Base-by-base conservation (phyloP, 2,113 vertebrate species). In the Siniperca chuatsi region DNA sequence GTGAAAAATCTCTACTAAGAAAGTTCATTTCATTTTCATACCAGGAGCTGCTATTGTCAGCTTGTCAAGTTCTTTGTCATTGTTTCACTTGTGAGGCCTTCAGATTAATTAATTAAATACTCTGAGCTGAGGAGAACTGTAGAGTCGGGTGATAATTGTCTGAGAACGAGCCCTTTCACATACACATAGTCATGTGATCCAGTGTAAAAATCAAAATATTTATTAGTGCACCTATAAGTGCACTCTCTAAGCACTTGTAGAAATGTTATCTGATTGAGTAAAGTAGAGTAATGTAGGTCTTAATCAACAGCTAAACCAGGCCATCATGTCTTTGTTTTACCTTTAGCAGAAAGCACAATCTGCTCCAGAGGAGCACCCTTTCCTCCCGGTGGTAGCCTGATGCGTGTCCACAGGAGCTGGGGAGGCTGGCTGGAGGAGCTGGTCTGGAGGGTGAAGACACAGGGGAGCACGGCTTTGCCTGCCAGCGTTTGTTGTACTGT, bases 361-460 rank as follows among this genome's bases (percentile, higher is more conserved):
- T 93, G 29, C 72, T 98, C 97, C 84, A 91, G 74, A 58, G 92
- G 93, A 9, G 95, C 93, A 0, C 77, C 88, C n/a, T 85, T 70
- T 33, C 79, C 91, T 0, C 67, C 66, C 1, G 94, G 95, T 0
- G 96, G 71, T 16, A 23, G 92, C 75, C 91, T 94, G 75, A 96
- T 93, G 42, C 91, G 97, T 89, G 96, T 98, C 98, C 98, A 99
- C 91, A 97, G 96, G 91, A 99, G 89, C 2, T 96, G 96, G 0
- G 97, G 96, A 0, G 91, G 89, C 54, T 81, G 77, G 64, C 25
- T 79, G 0, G 84, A 81, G 67, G 93, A 75, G 82, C 44, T 67
- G 81, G 80, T 90, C 5, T 92, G 91, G 33, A 97, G 94, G 1
- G 95, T 92, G 90, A 97, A 97, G 88, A 97, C 91, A 89, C 98